Percentiles rank a stretch among this genome's conserved stretches.
Evolutionary conservation across 2,113 vertebrate species (phyloP).

Genomic region (Peromyscus maniculatus): DNA sequence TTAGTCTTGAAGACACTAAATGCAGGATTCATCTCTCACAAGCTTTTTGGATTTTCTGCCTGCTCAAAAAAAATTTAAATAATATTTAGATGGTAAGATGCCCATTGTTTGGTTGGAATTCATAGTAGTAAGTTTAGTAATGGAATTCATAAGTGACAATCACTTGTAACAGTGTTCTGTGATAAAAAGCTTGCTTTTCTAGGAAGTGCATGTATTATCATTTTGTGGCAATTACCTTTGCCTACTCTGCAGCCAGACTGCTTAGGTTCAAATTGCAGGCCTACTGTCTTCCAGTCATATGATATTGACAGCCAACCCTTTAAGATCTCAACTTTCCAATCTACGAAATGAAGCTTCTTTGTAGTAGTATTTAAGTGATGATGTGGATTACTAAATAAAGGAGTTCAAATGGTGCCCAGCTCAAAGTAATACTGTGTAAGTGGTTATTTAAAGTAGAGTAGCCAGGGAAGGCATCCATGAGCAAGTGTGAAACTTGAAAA

Average conservation of each 20-base stretch:
- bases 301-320: background rate
- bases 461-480: background rate
- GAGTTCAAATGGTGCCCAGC: background rate
- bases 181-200: conserved; percentile 36
- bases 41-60: conserved; percentile 14
- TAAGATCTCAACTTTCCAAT: conserved; percentile 18
- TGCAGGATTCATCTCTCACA: background rate
- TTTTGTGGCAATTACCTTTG: background rate
- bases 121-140: conserved; percentile 10
- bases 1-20: conserved; percentile 45
- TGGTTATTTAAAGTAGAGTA: background rate
- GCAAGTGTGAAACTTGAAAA: background rate
- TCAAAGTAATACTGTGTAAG: background rate
- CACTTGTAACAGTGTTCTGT: conserved; percentile 49
- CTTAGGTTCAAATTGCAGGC: background rate
- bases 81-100: conserved; percentile 7
- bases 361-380: background rate
- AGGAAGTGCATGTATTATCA: background rate
- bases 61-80: conserved; percentile 53
- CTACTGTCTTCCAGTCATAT: background rate
- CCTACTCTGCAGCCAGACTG: background rate
- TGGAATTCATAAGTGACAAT: background rate
- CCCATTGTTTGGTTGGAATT: conserved; percentile 33
- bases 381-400: conserved; percentile 42
- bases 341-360: conserved; percentile 2